Conservation (phyloP, 64 coral and sea anemone species). For the Platygyra sinensis region DNA sequence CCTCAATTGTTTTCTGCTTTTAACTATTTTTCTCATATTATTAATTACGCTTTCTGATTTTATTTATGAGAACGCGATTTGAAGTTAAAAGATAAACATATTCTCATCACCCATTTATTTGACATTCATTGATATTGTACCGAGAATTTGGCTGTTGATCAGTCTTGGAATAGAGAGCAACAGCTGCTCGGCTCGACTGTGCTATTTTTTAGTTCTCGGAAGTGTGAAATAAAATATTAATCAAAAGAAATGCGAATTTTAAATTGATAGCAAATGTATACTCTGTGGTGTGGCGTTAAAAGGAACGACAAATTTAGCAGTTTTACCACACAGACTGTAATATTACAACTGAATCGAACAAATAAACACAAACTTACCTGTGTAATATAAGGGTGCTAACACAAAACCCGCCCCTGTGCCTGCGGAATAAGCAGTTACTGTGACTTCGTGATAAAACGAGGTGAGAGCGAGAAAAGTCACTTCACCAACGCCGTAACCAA, state of each 20-base stretch:
- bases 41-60: no score
- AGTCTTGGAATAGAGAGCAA: neutral
- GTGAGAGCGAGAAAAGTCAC: slow-evolving; percentile 84
- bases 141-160: no score
- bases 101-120: no score
- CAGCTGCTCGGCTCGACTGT: neutral
- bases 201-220: neutral
- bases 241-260: neutral
- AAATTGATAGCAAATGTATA: neutral
- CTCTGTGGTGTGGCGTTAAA: neutral
- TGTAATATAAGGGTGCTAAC: slow-evolving; percentile 79
- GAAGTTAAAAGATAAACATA: no score
- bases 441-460: slow-evolving; percentile 73
- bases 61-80: no score
- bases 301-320: neutral
- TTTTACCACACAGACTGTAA: neutral
- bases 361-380: slow-evolving; percentile 55
- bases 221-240: neutral
- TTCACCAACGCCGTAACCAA: slow-evolving; percentile 86
- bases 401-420: slow-evolving; percentile 80
- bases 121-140: no score
- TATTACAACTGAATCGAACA: neutral
- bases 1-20: no score
- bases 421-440: slow-evolving; percentile 64
- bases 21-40: no score